Evolutionary conservation across 2,113 vertebrate genomes (phyloP), one percentile per base, ranked within the genome.

Genomic region (Arenaria interpres): DNA sequence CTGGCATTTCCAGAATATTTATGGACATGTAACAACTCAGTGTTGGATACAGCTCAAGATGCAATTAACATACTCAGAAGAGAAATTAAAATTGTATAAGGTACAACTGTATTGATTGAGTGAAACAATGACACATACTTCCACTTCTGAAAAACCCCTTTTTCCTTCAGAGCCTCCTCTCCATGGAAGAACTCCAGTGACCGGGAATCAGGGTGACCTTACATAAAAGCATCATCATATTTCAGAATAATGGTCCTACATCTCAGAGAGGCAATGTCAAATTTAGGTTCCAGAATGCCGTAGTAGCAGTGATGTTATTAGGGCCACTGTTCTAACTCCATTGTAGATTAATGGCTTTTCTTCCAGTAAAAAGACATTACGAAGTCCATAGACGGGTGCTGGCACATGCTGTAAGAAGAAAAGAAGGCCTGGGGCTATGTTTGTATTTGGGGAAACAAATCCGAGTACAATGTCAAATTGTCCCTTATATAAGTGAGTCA

Each of bases 1-100:
- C 0, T 90, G 63, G 33, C 67, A 74, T 77, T 84, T 77, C 54
- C 67, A 90, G 88, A 96, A 77, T 80, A 83, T 90, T 95, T 90
- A 96, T 43, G 67, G 90, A 54, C 41, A 37, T 0, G 0, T 54
- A 86, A 82, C 6, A 73, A 22, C 48, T 56, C 39, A 4, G 73
- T 5, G n/a, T 27, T 94, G 80, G 76, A 67, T 0, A 0, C n/a
- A 54, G 64, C 54, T 89, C 62, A 63, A 85, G 32, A 39, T 43
- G 39, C 30, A 78, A 72, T 90, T 87, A 87, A 84, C 43, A 75
- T 51, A 28, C 39, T 74, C 73, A 51, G 72, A 69, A 67, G 15
- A 86, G 22, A 90, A 68, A 86, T 54, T n/a, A 66, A 80, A 95
- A 68, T 33, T 64, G 25, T 24, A 24, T 60, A 76, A 90, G 28